Evolutionary conservation across 2,888 invertebrate genomes (phyloP), one percentile per base, ranked within the genome.

Genomic region (Cataglyphis livida): DNA sequence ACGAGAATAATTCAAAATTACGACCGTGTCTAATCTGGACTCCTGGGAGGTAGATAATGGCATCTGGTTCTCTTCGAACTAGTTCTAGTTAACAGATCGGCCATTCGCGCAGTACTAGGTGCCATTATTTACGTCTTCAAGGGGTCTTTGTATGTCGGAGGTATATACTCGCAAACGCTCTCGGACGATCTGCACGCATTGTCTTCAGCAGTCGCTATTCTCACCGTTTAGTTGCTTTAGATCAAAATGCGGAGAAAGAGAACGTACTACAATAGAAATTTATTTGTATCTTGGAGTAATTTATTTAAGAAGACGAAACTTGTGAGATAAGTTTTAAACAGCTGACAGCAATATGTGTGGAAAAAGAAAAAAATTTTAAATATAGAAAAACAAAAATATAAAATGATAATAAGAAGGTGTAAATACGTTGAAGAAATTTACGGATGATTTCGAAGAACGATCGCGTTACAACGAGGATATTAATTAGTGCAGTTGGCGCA

Each of bases 361-460:
- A 25, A 57, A 35, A 74, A 57, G 21, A 44, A 74, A 74, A 68
- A 86, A 70, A 51, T 18, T 15, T 9, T 3, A 59, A 44, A 5
- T 62, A 41, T 21, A 41, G 28, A 18, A 44, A 10, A 66, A 10
- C 76, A 78, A 85, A 82, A 68, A 71, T 81, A 61, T 61, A 66
- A 82, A 76, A 64, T 81, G 82, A 83, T 83, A 85, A 87, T 73
- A 74, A 75, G 81, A 79, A 85, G 81, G 76, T 85, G 44, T 35
- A 54, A 54, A 21, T 10, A 25, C 10, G 70, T 64, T 38, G 41
- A 66, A 79, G 25, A 21, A 59, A 35, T 28, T 66, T 66, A 62
- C 62, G 25, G 35, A 61, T 15, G 48, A 38, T 32, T 15, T 28
- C 18, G n/a, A 48, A 21, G 51, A 35, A 81, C 51, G 57, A 57